Evolutionary conservation across 1,140 invertebrate species (phyloP).

Genomic region (Thereuonema tuberculata): DNA sequence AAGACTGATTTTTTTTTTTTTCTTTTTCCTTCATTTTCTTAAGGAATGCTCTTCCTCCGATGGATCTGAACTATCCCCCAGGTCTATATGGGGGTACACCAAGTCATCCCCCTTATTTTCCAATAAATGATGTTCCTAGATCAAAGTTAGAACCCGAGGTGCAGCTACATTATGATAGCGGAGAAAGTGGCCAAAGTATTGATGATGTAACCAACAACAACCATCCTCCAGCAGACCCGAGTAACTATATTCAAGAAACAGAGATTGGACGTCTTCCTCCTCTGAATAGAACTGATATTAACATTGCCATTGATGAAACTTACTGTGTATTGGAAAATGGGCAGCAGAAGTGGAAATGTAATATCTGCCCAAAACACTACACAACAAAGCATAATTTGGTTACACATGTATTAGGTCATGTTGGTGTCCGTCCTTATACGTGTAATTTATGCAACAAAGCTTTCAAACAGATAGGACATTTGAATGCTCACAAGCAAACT

Average conservation of each 20-base stretch:
- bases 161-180: neutral
- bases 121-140: too few relatives aligned
- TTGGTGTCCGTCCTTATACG: constrained; percentile 15
- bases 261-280: neutral
- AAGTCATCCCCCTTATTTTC: too few relatives aligned
- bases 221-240: neutral
- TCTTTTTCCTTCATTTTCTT: too few relatives aligned
- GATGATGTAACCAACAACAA: neutral
- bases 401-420: constrained; percentile 22
- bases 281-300: constrained; percentile 14
- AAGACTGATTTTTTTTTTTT: too few relatives aligned
- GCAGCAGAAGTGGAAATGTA: constrained; percentile 29
- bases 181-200: neutral
- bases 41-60: too few relatives aligned
- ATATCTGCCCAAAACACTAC: constrained; percentile 28
- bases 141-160: neutral
- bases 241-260: neutral
- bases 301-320: constrained; percentile 26
- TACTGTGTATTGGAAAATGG: constrained; percentile 24
- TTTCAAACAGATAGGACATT: constrained; percentile 16
- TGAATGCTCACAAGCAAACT: constrained; percentile 24
- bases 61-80: too few relatives aligned
- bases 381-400: constrained; percentile 29
- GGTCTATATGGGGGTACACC: too few relatives aligned
- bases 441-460: constrained; percentile 15